Evolutionary conservation across 2,113 vertebrate genomes (phyloP), one percentile per base, ranked within the genome.

Genomic region (Rhegmatorhina hoffmannsi): DNA sequence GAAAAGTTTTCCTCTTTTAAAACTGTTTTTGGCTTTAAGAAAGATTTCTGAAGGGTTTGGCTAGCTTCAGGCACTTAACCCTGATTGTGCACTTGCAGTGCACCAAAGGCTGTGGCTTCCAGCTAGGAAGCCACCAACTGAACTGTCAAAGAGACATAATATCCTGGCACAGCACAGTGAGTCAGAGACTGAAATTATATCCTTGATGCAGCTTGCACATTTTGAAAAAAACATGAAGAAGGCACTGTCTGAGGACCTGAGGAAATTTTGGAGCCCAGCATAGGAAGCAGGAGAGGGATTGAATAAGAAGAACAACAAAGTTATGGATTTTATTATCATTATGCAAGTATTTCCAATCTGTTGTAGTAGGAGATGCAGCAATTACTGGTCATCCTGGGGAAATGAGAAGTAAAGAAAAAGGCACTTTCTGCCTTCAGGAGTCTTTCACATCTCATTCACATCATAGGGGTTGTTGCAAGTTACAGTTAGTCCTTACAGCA

Each of bases 51-150:
- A 92, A 96, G 78, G 72, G 63, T 46, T 52, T 74, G 90, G 72
- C 72, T 96, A 93, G 82, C 89, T 96, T 70, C 85, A 96, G 92
- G 90, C 85, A 80, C 62, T 96, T 97, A 92, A 96, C 82, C 85
- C 72, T 60, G 55, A 26, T 19, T 83, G 40, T 84, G 85, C 64
- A 91, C 52, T 87, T 76, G 70, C 81, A 77, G 59, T 14, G 50
- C 82, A 76, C 93, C 75, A 83, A 91, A 67, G 87, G 55, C 67
- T 50, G 52, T 49, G 66, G 44, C 46, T 85, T 84, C 63, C 75
- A 89, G 56, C 70, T 70, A 44, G 33, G 84, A 90, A 94, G 70
- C 47, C 87, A 72, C 21, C 0, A 0, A 67, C 4, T 44, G 66
- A 0, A 1, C n/a, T 66, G 73, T 72, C 11, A 10, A 87, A 89